Evolutionary conservation across 2,888 invertebrate species (phyloP), one percentile per base, ranked within the genome.

Genomic region (Tipula unca): DNA sequence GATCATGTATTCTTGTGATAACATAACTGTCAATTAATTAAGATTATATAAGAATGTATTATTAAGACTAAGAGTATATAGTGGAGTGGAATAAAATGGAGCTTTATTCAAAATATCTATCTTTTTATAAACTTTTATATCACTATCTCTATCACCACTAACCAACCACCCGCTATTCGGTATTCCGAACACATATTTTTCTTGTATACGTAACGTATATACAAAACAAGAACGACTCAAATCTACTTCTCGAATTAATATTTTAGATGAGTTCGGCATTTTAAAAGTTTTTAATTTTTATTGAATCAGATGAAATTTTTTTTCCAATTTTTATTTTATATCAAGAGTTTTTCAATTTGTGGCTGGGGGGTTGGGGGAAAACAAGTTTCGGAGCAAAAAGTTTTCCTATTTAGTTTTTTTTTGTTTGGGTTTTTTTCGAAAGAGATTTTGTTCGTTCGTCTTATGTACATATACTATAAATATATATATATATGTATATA

Each of bases 201-300:
- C 25, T 25, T 69, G 1, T 69, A 25, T n/a, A 17, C 3, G 3
- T n/a, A 3, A 48, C n/a, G 48, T 48, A 39, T 39, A 13, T n/a
- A 42, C 42, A 42, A 14, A 20, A 25, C 3, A 20, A 69, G 0
- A 69, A 25, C 25, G 25, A 69, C 25, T 69, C 69, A 69, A 69
- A 69, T 69, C 20, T 69, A 20, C 48, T 69, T 69, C 25, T 69
- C 69, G 69, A 69, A 69, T 69, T 69, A 69, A 69, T 69, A 69
- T 69, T 69, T 69, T 69, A 25, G 69, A 69, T 69, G 69, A 69
- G 69, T 69, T 69, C 69, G 69, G 25, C 10, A 69, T 69, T 69
- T 69, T 69, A 69, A 69, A 69, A 69, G 69, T 69, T 69, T 69
- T 69, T 69, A 69, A 69, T 69, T 69, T 69, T 69, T 69, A 69